Evolutionary conservation across 2,113 vertebrate species (phyloP).

Genomic region (Vulpes lagopus): DNA sequence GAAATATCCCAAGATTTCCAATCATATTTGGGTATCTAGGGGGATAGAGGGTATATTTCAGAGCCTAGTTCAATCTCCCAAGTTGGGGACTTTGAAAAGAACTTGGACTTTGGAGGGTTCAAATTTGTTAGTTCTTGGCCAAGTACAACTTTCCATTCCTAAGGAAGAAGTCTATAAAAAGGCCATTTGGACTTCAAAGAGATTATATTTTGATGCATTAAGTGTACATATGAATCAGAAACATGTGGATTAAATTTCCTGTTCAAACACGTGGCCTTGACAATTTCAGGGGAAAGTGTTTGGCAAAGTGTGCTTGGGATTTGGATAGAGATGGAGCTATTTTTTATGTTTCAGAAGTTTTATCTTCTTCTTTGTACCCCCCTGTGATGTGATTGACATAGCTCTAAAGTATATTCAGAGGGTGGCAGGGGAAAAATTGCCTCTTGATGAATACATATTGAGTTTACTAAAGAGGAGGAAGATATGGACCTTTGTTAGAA

Average conservation of each 20-base stretch:
- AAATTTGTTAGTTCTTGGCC: conserved; percentile 78
- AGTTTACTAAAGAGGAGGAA: conserved; percentile 46
- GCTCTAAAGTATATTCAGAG: background rate
- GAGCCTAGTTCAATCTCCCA: conserved; percentile 60
- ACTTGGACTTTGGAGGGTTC: conserved; percentile 72
- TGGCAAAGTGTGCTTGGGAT: conserved; percentile 77
- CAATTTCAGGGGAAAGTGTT: conserved; percentile 79
- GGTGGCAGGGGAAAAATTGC: background rate
- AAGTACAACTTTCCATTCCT: conserved; percentile 76
- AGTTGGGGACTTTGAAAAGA: conserved; percentile 74
- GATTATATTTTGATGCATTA: conserved; percentile 82
- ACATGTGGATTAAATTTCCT: conserved; percentile 85
- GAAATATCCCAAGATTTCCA: conserved; percentile 64
- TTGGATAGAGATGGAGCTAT: conserved; percentile 59
- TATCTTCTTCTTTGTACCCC: conserved; percentile 54
- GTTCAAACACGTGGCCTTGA: conserved; percentile 75
- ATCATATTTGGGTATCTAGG: conserved; percentile 30
- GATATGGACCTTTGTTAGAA: conserved; percentile 43
- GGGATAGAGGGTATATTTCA: conserved; percentile 46
- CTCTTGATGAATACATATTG: conserved; percentile 51
- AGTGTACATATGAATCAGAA: conserved; percentile 81
- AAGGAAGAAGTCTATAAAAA: conserved; percentile 82
- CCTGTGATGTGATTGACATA: conserved; percentile 43
- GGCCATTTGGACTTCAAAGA: conserved; percentile 84
- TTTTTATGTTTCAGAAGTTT: conserved; percentile 59